Evolutionary conservation across 2,113 vertebrate genomes (phyloP).

Genomic region (Corvus hawaiiensis): DNA sequence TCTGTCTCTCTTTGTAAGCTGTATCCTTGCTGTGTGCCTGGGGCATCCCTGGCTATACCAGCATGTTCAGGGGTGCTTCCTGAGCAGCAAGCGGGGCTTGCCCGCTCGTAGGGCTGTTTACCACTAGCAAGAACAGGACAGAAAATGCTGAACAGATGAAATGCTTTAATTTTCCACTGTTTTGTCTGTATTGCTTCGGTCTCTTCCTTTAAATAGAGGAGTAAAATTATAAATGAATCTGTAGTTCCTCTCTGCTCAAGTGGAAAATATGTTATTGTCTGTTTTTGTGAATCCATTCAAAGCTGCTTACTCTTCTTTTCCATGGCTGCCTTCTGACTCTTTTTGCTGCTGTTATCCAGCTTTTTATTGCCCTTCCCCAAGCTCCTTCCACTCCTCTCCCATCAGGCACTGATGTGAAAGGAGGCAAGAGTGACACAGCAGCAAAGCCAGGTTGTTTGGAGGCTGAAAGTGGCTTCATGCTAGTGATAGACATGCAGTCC

Average conservation of each 20-base stretch:
- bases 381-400: neutral
- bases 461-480: neutral
- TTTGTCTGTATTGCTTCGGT: neutral
- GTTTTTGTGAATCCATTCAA: constrained; percentile 1
- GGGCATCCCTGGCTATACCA: rapidly evolving
- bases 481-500: neutral
- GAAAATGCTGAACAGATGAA: neutral
- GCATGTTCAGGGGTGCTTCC: neutral
- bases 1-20: rapidly evolving
- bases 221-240: neutral
- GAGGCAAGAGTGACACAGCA: neutral
- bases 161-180: neutral
- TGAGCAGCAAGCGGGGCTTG: neutral
- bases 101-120: neutral
- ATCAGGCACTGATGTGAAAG: neutral
- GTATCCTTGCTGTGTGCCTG: neutral
- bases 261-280: constrained; percentile 24
- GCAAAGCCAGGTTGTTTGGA: neutral
- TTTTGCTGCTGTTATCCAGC: neutral
- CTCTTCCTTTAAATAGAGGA: neutral
- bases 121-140: neutral
- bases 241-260: neutral
- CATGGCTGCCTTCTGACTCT: neutral
- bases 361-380: neutral
- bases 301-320: constrained; percentile 7